Evolutionary conservation across 2,888 invertebrate genomes (phyloP), one percentile per base, ranked within the genome.

Genomic region (Eustalomyia histrio): DNA sequence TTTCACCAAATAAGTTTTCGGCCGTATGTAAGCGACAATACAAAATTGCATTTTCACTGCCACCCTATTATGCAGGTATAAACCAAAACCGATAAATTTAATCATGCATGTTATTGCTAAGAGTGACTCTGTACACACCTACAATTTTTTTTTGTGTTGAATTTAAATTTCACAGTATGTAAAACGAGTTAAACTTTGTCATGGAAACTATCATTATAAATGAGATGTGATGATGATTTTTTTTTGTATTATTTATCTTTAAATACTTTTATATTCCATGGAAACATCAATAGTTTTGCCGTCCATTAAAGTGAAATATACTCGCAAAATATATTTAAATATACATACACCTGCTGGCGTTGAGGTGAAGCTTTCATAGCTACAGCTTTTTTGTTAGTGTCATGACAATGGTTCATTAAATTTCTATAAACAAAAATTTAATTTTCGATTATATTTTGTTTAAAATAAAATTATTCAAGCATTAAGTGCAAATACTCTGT

Each of bases 381-480:
- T 47, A n/a, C 5, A n/a, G 14, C 14, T 8, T n/a, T 72, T 67
- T 57, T 57, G 16, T 18, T 65, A 65, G 52, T 69, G 69, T 74
- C 74, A 81, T 75, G 78, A 75, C 74, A 78, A 81, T 81, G 81
- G 71, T 72, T 81, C 81, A 81, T 78, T 81, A 81, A 78, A 75
- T 81, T 81, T 75, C 81, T 67, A 60, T 69, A 21, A n/a, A 63
- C 58, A 53, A 67, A 53, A 67, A 43, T 35, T 64, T 12, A 76
- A 12, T 64, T 64, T 50, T 52, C 29, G 58, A 7, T 65, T 43
- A 60, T 16, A 58, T 76, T 71, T 43, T 33, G 8, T 72, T 78
- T 60, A 43, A 24, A 35, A 29, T 29, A 29, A 47, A 76, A 18
- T 52, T 57, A 68, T 43, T 80, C 63, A 76, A 76, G 76, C 76